These are phyloP conservation scores for Scophthalmus maximus DNA, from an alignment of 2,113 vertebrate genomes.

Conservation along the genomic window DNA sequence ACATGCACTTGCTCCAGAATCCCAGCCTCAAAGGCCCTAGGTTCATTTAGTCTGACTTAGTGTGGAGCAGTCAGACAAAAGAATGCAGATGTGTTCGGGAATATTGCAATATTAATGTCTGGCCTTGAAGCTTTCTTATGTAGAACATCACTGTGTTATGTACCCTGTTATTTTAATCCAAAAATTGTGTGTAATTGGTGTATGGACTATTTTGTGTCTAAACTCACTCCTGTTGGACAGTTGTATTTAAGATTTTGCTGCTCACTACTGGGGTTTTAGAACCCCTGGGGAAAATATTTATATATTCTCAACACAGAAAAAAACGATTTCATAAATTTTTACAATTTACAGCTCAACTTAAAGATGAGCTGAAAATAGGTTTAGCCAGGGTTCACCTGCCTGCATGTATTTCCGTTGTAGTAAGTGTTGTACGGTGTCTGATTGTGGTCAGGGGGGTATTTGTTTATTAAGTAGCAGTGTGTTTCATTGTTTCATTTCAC, in stretches of 20 bases:
- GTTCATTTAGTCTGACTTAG: slow-evolving; percentile 7
- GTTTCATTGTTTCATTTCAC: no score
- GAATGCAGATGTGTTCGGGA: background rate
- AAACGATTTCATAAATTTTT: no score
- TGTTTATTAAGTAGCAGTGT: slow-evolving; percentile 14
- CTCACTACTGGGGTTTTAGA: background rate
- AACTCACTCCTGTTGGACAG: background rate
- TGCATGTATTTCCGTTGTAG: background rate
- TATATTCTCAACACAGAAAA: background rate
- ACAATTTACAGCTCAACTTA: background rate
- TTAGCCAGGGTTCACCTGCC: no score
- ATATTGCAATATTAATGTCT: background rate
- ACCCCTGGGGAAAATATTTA: background rate
- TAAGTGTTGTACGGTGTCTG: background rate
- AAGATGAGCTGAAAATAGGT: background rate
- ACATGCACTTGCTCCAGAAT: background rate
- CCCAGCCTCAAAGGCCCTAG: slow-evolving; percentile 10
- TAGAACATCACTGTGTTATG: background rate
- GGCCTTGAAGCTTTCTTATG: background rate
- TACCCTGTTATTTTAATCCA: background rate
- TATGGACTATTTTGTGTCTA: background rate
- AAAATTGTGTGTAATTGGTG: background rate
- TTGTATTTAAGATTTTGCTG: background rate
- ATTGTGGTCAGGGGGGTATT: background rate
- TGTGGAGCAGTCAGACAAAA: background rate